Conservation (phyloP, 2,113 vertebrate species). For the Mobula birostris region DNA sequence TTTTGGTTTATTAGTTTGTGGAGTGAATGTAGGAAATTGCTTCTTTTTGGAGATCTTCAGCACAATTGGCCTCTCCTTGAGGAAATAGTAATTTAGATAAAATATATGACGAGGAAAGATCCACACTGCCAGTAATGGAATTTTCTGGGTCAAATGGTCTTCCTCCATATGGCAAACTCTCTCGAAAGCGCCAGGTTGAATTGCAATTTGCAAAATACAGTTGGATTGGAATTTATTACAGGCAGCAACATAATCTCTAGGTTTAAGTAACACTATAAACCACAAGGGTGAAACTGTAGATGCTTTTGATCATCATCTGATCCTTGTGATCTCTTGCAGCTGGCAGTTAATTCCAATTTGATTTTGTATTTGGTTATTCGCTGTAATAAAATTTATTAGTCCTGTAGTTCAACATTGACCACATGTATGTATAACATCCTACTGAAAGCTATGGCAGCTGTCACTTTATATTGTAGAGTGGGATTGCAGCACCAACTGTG, state of each 20-base stretch:
- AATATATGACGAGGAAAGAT: neutral
- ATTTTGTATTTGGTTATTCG: neutral
- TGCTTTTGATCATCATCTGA: neutral
- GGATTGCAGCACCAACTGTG: constrained; percentile 20
- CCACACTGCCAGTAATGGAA: neutral
- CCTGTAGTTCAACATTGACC: neutral
- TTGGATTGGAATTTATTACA: constrained; percentile 16
- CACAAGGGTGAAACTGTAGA: constrained; percentile 5
- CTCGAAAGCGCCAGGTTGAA: neutral
- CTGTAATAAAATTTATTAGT: neutral
- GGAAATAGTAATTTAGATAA: neutral
- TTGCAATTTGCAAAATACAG: constrained; percentile 22
- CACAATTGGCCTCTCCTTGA: neutral
- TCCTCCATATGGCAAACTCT: neutral
- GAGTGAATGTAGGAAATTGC: neutral
- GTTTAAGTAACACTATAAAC: neutral
- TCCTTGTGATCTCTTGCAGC: constrained; percentile 24
- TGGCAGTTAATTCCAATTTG: neutral
- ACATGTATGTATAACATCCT: neutral
- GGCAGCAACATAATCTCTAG: constrained; percentile 9
- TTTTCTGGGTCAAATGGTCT: neutral
- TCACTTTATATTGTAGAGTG: neutral
- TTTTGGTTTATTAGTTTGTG: neutral
- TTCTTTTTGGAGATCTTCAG: neutral
- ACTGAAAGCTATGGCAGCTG: neutral